phyloP scores from a whole-genome alignment of 2,113 vertebrate species.

The Aldabrachelys gigantea region DNA sequence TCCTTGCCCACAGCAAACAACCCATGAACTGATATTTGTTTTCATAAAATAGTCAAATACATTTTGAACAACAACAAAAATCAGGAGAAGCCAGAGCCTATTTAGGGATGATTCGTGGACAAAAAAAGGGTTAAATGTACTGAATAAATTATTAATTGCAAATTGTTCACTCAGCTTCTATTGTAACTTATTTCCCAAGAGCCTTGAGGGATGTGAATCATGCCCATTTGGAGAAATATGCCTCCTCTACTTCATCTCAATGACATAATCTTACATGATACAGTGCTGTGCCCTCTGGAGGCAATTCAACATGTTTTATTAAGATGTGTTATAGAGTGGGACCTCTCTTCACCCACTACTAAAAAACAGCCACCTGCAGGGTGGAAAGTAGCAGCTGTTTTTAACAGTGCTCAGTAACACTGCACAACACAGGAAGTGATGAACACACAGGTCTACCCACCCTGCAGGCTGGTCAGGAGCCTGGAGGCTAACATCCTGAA shows the following conservation, averaged over 20 bases:
- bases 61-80: background rate
- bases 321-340: background rate
- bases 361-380: background rate
- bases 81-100: background rate
- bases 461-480: background rate
- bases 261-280: background rate
- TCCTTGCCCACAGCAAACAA: background rate
- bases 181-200: conserved; percentile 37
- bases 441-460: background rate
- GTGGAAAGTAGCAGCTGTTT: background rate
- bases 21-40: background rate
- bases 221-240: conserved; percentile 41
- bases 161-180: conserved; percentile 32
- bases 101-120: background rate
- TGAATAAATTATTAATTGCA: background rate
- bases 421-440: background rate
- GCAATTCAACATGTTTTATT: conserved; percentile 16
- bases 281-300: background rate
- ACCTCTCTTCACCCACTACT: background rate
- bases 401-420: background rate
- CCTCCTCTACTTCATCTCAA: conserved; percentile 16
- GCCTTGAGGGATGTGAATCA: conserved; percentile 36
- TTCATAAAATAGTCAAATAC: background rate
- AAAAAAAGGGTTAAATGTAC: background rate
- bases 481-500: accelerated